Conservation (phyloP, 2,888 invertebrate species). For the Melinaea menophilus region DNA sequence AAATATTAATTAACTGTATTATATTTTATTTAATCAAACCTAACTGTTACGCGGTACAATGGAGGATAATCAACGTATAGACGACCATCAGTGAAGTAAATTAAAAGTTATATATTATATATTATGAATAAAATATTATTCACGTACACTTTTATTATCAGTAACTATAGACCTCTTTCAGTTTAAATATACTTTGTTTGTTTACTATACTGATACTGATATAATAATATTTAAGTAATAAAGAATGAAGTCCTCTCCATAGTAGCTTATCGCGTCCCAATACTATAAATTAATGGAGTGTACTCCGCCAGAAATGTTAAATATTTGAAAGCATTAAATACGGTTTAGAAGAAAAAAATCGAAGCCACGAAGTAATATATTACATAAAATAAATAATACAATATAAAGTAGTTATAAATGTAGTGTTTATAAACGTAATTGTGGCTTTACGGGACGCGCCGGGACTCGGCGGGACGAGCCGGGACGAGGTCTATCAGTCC, state of each 20-base stretch:
- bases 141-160: too few relatives aligned
- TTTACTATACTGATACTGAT: background rate
- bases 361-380: slow-evolving; percentile 72
- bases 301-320: slow-evolving; percentile 74
- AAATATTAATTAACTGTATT: too few relatives aligned
- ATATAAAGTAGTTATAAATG: slow-evolving; percentile 77
- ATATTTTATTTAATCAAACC: too few relatives aligned
- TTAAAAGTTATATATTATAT: too few relatives aligned
- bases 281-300: slow-evolving; percentile 76
- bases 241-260: slow-evolving; percentile 46
- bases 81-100: too few relatives aligned
- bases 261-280: slow-evolving; percentile 43
- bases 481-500: slow-evolving; percentile 13
- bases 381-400: slow-evolving; percentile 77
- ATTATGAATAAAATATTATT: too few relatives aligned
- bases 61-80: too few relatives aligned
- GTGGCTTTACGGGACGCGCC: slow-evolving; percentile 73
- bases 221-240: slow-evolving; percentile 4
- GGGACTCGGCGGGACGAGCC: slow-evolving; percentile 53
- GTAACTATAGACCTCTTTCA: slow-evolving; percentile 16
- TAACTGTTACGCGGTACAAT: too few relatives aligned
- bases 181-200: background rate
- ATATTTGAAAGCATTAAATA: slow-evolving; percentile 72
- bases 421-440: slow-evolving; percentile 76
- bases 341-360: slow-evolving; percentile 66